These are phyloP conservation scores for Myodes glareolus DNA, from an alignment of 2,113 vertebrate species.

Conservation along the genomic window DNA sequence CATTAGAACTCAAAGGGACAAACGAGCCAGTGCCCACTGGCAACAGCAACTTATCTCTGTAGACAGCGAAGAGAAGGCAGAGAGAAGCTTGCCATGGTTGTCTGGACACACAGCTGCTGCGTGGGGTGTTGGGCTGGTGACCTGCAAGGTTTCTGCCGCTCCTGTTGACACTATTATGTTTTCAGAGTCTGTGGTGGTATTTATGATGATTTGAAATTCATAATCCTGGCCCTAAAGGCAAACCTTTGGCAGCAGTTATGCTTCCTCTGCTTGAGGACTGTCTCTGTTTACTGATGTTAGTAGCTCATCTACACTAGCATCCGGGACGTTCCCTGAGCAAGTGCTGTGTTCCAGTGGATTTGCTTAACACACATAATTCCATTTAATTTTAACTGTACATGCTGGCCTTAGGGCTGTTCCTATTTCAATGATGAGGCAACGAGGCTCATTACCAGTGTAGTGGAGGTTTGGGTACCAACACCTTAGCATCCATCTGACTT, in stretches of 20 bases:
- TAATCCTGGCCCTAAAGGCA: not conserved
- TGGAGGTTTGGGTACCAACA: not conserved
- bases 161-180: not conserved
- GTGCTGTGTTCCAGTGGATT: not conserved
- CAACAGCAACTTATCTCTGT: not conserved
- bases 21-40: not conserved
- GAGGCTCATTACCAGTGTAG: not conserved
- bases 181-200: not conserved
- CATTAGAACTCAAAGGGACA: not conserved
- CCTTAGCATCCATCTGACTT: not conserved
- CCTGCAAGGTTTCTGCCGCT: not conserved
- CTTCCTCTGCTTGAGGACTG: not conserved
- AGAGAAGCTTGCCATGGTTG: not conserved
- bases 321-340: not conserved
- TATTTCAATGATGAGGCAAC: not conserved
- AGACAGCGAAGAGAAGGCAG: not conserved
- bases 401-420: not conserved
- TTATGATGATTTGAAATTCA: not conserved
- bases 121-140: not conserved
- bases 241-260: not conserved
- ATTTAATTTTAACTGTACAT: not conserved
- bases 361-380: not conserved
- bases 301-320: not conserved
- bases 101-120: not conserved
- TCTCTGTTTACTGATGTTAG: not conserved